phyloP scores from a whole-genome alignment of 2,888 invertebrate genomes.

The Eupithecia vulgata region DNA sequence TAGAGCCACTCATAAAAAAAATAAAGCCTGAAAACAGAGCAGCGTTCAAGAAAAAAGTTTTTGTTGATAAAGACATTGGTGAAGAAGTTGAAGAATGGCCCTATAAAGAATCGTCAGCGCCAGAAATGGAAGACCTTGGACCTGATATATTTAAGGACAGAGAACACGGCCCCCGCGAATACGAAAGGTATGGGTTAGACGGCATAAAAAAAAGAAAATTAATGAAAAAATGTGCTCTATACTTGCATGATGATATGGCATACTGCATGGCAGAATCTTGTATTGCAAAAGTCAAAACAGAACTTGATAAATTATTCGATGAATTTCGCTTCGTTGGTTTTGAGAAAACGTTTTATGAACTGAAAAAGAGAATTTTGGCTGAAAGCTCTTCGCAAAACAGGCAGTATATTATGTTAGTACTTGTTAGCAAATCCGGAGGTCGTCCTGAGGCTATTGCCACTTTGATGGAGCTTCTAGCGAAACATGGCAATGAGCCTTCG shows the following conservation, averaged over 20 bases:
- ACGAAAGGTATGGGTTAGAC: constrained; percentile 10
- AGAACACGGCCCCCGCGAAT: constrained; percentile 28
- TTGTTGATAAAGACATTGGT: constrained; percentile 49
- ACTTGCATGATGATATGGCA: background rate
- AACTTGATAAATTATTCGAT: constrained; percentile 62
- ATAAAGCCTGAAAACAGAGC: constrained; percentile 44
- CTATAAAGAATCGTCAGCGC: constrained; percentile 47
- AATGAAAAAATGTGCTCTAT: background rate
- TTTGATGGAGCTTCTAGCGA: constrained; percentile 55
- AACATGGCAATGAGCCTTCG: constrained; percentile 61
- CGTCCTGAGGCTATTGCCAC: constrained; percentile 53
- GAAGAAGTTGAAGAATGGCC: constrained; percentile 48
- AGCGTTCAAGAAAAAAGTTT: constrained; percentile 49
- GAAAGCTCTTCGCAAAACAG: constrained; percentile 59
- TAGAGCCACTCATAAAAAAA: constrained; percentile 49
- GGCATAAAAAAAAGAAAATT: constrained; percentile 19
- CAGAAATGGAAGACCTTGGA: constrained; percentile 17
- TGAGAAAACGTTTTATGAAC: constrained; percentile 58
- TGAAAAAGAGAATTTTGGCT: constrained; percentile 55
- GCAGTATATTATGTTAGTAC: constrained; percentile 66
- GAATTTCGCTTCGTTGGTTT: constrained; percentile 64
- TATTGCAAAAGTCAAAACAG: constrained; percentile 11
- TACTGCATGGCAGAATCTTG: background rate
- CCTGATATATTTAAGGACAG: constrained; percentile 43
- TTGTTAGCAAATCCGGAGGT: constrained; percentile 70